These are phyloP conservation scores for Tribolium castaneum DNA, from an alignment of 1,140 invertebrate species.

Conservation along the genomic window DNA sequence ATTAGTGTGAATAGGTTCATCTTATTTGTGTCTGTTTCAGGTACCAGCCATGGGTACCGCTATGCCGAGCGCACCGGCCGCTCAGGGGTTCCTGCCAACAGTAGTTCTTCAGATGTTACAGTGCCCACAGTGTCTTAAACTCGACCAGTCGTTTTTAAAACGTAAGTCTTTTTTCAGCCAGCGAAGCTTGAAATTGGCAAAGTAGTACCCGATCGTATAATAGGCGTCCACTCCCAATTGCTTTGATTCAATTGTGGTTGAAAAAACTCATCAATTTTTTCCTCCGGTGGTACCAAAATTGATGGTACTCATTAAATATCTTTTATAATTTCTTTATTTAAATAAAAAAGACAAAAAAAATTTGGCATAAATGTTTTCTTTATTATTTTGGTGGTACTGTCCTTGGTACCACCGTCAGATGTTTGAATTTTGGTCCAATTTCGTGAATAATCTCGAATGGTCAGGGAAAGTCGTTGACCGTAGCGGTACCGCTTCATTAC, in stretches of 20 bases:
- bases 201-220: neutral
- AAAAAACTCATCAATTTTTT: neutral
- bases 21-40: slow-evolving; percentile 46
- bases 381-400: neutral
- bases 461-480: slow-evolving; percentile 55
- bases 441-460: slow-evolving; percentile 40
- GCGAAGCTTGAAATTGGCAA: neutral
- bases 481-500: slow-evolving; percentile 46
- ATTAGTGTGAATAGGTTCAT: neutral
- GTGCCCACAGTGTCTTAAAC: slow-evolving; percentile 42
- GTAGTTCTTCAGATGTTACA: slow-evolving; percentile 57
- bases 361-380: neutral
- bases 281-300: neutral
- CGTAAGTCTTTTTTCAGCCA: slow-evolving; percentile 34
- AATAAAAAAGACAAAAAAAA: no score
- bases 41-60: slow-evolving; percentile 57
- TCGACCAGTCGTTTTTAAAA: slow-evolving; percentile 1
- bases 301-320: neutral
- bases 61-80: slow-evolving; percentile 49
- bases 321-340: no score
- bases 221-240: no score
- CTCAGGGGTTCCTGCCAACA: slow-evolving; percentile 47
- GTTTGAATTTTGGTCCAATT: neutral
- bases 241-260: neutral
- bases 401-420: neutral